A percentile compares a stretch with the other conserved stretches of the same genome.
These are phyloP conservation scores for Electrophaes corylata DNA, from an alignment of 2,888 invertebrate genomes.

Conservation along the genomic window DNA sequence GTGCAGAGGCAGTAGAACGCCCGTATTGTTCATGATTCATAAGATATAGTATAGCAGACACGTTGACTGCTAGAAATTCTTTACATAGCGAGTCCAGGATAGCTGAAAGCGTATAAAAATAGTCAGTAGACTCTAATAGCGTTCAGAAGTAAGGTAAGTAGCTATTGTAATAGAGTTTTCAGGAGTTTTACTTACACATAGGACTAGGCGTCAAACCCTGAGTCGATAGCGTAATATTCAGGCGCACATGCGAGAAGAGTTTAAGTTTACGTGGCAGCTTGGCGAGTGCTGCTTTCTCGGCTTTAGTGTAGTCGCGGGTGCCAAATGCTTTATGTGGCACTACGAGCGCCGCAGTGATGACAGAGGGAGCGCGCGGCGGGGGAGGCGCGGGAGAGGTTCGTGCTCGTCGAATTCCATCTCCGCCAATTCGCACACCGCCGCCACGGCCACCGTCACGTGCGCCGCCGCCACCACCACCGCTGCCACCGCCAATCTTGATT, in stretches of 20 bases:
- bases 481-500: constrained; percentile 37
- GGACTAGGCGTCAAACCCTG: constrained; percentile 91
- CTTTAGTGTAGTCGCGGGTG: constrained; percentile 88
- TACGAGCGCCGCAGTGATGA: constrained; percentile 88
- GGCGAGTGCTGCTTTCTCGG: constrained; percentile 87
- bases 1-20: constrained; percentile 95
- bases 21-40: constrained; percentile 98
- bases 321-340: constrained; percentile 91
- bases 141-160: constrained; percentile 32
- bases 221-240: constrained; percentile 88
- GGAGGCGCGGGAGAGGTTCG: constrained; percentile 77
- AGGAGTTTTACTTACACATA: constrained; percentile 84
- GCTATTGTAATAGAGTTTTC: constrained; percentile 3
- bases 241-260: constrained; percentile 88
- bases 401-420: constrained; percentile 66
- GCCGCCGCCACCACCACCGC: constrained; percentile 60
- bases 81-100: constrained; percentile 95
- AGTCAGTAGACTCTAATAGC: constrained; percentile 44
- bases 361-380: constrained; percentile 75
- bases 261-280: constrained; percentile 87
- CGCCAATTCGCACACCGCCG: constrained; percentile 69
- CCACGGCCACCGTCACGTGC: constrained; percentile 53
- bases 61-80: constrained; percentile 94
- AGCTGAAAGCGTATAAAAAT: constrained; percentile 85
- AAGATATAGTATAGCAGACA: constrained; percentile 96